A percentile compares a stretch with the other conserved stretches of the same genome.
These are phyloP conservation scores for Harpegnathos saltator DNA, from an alignment of 1,140 invertebrate genomes.

Conservation along the genomic window DNA sequence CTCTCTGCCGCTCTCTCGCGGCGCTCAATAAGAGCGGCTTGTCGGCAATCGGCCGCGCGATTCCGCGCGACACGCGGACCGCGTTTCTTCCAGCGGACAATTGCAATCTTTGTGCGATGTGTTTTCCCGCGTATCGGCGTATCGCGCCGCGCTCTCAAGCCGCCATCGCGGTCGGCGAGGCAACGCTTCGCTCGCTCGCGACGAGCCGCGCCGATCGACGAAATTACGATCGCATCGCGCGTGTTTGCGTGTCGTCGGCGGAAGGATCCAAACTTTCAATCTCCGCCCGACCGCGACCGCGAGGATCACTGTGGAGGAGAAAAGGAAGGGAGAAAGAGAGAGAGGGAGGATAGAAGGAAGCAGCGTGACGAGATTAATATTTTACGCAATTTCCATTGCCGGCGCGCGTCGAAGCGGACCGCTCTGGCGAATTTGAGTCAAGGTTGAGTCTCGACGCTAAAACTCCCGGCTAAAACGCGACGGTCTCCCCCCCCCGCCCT, in stretches of 20 bases:
- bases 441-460: conserved; percentile 22
- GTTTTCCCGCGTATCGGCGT: background rate
- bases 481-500: background rate
- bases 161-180: no score
- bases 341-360: no score
- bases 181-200: no score
- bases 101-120: conserved; percentile 42
- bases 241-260: no score
- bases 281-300: no score
- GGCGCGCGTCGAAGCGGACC: background rate
- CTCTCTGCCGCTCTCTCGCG: no score
- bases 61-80: background rate
- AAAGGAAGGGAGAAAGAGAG: no score
- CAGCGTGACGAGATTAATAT: background rate
- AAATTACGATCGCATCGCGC: no score
- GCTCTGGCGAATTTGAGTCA: conserved; percentile 26
- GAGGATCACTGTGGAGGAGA: no score
- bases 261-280: no score
- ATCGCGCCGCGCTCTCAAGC: background rate
- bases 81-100: conserved; percentile 18
- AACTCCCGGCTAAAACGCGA: conserved; percentile 32
- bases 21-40: conserved; percentile 47
- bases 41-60: conserved; percentile 11
- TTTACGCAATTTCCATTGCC: conserved; percentile 9
- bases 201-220: no score